Conservation (phyloP, 2,888 invertebrate genomes). For the Trachelus troglodyta region DNA sequence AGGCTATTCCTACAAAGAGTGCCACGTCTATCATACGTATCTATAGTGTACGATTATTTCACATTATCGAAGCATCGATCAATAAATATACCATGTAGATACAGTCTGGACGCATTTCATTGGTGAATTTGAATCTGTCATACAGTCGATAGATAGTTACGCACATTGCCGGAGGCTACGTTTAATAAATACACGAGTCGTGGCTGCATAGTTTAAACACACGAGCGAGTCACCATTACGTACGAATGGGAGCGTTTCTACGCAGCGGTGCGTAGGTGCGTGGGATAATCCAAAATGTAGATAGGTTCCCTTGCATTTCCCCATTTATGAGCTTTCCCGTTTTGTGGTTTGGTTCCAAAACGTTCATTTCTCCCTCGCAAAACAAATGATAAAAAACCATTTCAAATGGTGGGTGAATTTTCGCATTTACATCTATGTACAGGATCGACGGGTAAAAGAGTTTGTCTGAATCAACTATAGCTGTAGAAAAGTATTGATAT, state of each 20-base stretch:
- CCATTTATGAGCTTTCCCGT: neutral
- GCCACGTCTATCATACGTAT: neutral
- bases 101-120: constrained; percentile 31
- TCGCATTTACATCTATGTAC: neutral
- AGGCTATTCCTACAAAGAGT: neutral
- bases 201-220: constrained; percentile 46
- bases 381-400: neutral
- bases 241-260: constrained; percentile 20
- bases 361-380: neutral
- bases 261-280: constrained; percentile 21
- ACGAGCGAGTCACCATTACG: constrained; percentile 34
- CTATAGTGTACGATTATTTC: neutral
- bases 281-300: constrained; percentile 31
- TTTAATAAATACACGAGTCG: constrained; percentile 52
- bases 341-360: neutral
- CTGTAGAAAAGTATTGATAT: neutral
- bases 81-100: constrained; percentile 17
- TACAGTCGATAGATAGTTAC: neutral
- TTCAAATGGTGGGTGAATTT: neutral
- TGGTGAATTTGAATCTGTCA: constrained; percentile 18
- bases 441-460: neutral
- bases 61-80: neutral
- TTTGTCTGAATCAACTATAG: neutral
- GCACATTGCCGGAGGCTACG: constrained; percentile 28
- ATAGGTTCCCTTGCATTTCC: constrained; percentile 12